Conservation (phyloP, 35 echinoderm and acorn worm species). For the Chiridota heheva region DNA sequence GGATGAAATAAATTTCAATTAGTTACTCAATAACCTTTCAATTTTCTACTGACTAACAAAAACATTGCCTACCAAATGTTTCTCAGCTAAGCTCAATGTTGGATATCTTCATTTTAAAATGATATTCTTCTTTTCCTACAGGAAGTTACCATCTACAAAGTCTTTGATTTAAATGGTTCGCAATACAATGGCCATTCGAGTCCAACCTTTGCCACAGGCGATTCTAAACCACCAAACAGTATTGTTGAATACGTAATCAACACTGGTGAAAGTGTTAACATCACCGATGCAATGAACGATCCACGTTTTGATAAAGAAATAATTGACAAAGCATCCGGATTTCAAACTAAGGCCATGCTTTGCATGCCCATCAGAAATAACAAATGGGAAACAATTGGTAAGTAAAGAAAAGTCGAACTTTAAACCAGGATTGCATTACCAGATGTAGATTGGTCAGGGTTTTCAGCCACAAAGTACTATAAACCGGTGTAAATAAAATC, state of each 20-base stretch:
- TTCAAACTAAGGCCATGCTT: conserved; percentile 87
- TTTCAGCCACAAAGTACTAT: too few relatives aligned
- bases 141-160: conserved; percentile 91
- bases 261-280: conserved; percentile 80
- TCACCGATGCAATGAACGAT: conserved; percentile 80
- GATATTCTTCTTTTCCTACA: conserved; percentile 41
- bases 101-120: neutral
- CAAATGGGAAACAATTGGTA: conserved; percentile 89
- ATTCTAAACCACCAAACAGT: conserved; percentile 79
- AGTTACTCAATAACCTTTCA: too few relatives aligned
- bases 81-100: too few relatives aligned
- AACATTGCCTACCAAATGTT: too few relatives aligned
- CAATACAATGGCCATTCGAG: conserved; percentile 78
- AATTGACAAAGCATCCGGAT: conserved; percentile 55
- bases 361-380: conserved; percentile 97
- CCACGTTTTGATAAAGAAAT: conserved; percentile 69
- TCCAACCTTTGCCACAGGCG: conserved; percentile 61
- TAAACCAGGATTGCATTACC: too few relatives aligned
- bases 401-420: conserved; percentile 29
- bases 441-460: too few relatives aligned
- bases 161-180: conserved; percentile 82
- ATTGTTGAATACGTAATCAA: conserved; percentile 89
- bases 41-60: too few relatives aligned
- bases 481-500: too few relatives aligned
- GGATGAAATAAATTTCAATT: too few relatives aligned